phyloP scores from a whole-genome alignment of 2,113 vertebrate species.

The Solea solea region DNA sequence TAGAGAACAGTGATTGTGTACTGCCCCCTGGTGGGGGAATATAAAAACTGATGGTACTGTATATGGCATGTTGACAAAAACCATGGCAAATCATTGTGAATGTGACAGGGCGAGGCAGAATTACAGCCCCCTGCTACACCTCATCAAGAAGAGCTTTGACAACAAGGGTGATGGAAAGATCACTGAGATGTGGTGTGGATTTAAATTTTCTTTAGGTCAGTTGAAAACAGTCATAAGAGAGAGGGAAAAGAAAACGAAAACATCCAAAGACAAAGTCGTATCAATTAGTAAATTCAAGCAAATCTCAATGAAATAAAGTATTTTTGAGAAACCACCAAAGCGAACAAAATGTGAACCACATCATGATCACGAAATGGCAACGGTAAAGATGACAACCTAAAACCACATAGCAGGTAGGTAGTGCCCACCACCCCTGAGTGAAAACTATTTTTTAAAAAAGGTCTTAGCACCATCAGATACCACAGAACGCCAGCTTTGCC shows the following conservation, averaged over 20 bases:
- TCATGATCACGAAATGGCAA: constrained; percentile 50
- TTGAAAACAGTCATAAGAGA: constrained; percentile 1
- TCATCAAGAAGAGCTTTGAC: background rate
- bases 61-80: constrained; percentile 38
- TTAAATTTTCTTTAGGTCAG: constrained; percentile 23
- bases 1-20: constrained; percentile 62
- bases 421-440: constrained; percentile 75
- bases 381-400: constrained; percentile 36
- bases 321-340: constrained; percentile 35
- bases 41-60: constrained; percentile 47
- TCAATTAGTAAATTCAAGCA: constrained; percentile 20
- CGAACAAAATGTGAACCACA: constrained; percentile 33
- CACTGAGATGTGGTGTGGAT: constrained; percentile 22
- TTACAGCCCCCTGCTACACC: background rate
- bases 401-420: constrained; percentile 52
- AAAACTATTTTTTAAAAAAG: constrained; percentile 43
- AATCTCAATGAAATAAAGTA: constrained; percentile 29
- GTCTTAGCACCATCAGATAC: constrained; percentile 73
- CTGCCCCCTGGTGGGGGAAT: constrained; percentile 55
- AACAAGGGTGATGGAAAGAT: constrained; percentile 2
- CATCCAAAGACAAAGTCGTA: constrained; percentile 13
- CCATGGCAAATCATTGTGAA: background rate
- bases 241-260: background rate
- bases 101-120: background rate
- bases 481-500: constrained; percentile 47